Evolutionary conservation across 2,888 invertebrate species (phyloP).

Genomic region (Leptogaster cylindrica): DNA sequence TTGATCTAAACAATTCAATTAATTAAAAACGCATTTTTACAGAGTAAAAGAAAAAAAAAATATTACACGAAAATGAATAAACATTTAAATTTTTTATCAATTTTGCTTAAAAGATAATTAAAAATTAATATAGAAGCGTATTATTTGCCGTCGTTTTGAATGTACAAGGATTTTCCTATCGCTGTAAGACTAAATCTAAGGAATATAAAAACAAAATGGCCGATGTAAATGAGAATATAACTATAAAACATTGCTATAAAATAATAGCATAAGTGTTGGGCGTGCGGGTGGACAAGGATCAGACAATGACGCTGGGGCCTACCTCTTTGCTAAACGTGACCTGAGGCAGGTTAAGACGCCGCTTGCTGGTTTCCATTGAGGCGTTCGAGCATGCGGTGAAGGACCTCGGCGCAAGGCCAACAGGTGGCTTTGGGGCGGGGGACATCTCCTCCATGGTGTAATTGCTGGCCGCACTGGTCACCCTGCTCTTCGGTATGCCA

Average conservation of each 20-base stretch:
- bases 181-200: slow-evolving; percentile 1
- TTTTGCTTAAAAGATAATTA: slow-evolving; percentile 14
- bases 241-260: slow-evolving; percentile 4
- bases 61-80: slow-evolving; percentile 35
- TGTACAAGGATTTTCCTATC: slow-evolving; percentile 24
- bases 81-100: slow-evolving; percentile 13
- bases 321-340: slow-evolving; percentile 91
- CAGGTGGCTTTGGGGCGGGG: slow-evolving; percentile 53
- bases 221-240: not conserved
- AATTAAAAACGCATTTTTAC: slow-evolving; percentile 17
- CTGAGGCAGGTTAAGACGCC: slow-evolving; percentile 76
- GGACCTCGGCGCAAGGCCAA: slow-evolving; percentile 64
- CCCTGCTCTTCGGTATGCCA: slow-evolving; percentile 48
- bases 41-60: slow-evolving; percentile 8
- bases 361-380: slow-evolving; percentile 67
- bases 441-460: slow-evolving; percentile 50
- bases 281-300: slow-evolving; percentile 51
- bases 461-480: slow-evolving; percentile 50
- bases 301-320: slow-evolving; percentile 87
- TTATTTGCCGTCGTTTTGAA: slow-evolving; percentile 24
- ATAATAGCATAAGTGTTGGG: not conserved
- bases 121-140: slow-evolving; percentile 27
- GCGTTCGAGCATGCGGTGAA: slow-evolving; percentile 76
- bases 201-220: not conserved
- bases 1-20: slow-evolving; percentile 19